These are phyloP conservation scores for Harpagus bidentatus DNA, from an alignment of 2,113 vertebrate genomes.

Conservation along the genomic window DNA sequence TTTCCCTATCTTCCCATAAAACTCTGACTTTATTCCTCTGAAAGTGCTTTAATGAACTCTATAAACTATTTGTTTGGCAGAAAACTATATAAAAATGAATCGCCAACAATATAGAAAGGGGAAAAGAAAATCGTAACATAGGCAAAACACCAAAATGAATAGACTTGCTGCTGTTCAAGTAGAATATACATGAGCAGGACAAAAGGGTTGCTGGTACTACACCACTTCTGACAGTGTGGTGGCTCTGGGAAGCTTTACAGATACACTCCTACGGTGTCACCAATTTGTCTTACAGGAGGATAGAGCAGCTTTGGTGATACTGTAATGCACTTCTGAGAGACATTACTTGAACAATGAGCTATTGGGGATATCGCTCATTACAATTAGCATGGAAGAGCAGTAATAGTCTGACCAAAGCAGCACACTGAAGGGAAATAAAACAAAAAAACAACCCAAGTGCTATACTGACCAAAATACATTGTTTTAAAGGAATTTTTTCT, in stretches of 20 bases:
- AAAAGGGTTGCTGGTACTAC: neutral
- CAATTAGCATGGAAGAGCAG: neutral
- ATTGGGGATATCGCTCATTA: neutral
- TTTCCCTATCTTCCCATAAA: neutral
- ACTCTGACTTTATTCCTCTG: neutral
- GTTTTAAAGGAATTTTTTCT: neutral
- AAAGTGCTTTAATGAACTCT: constrained; percentile 27
- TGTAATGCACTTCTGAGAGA: neutral
- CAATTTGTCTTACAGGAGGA: neutral
- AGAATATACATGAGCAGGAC: neutral
- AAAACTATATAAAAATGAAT: neutral
- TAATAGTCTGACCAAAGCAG: neutral
- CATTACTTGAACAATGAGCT: neutral
- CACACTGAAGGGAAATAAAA: neutral
- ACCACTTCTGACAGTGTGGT: fast-evolving
- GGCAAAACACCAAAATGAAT: neutral
- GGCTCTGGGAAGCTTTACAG: neutral
- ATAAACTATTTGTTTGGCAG: neutral
- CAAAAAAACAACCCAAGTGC: neutral
- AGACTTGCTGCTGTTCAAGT: neutral
- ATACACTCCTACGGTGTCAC: neutral
- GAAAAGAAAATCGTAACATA: neutral
- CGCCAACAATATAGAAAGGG: neutral
- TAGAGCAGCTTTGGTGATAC: neutral
- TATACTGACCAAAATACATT: neutral